Conservation (phyloP, 2,888 invertebrate genomes). For the Aricia artaxerxes region DNA sequence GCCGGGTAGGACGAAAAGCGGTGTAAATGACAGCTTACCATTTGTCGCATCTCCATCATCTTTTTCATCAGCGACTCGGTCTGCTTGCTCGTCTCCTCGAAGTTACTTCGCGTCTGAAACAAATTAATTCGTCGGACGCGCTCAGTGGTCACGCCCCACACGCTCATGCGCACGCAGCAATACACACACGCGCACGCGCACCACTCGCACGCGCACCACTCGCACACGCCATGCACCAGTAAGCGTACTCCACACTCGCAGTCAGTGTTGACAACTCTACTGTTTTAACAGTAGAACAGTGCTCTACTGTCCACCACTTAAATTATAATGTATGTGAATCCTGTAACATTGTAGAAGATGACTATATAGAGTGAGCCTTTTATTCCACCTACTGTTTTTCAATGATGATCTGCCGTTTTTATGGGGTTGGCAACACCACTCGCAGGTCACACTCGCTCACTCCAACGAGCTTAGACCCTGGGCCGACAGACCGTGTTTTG, state of each 20-base stretch:
- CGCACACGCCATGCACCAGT: constrained; percentile 37
- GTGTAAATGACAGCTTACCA: constrained; percentile 77
- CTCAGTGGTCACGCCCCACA: constrained; percentile 37
- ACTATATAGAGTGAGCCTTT: no score
- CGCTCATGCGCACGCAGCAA: not conserved
- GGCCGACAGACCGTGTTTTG: not conserved
- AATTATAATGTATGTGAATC: no score
- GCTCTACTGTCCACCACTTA: no score
- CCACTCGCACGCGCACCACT: constrained; percentile 33
- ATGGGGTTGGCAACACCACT: no score
- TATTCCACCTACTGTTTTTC: no score
- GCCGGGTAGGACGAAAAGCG: not conserved
- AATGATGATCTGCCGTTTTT: no score
- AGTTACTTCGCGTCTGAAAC: constrained; percentile 93
- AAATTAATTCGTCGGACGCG: constrained; percentile 39
- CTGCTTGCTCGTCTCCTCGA: constrained; percentile 94
- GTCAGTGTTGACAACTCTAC: no score
- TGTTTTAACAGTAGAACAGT: no score
- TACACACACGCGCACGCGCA: constrained; percentile 32
- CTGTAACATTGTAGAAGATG: no score
- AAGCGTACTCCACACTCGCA: constrained; percentile 35
- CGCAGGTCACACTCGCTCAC: constrained; percentile 34
- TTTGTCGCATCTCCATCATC: constrained; percentile 96
- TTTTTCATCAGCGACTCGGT: constrained; percentile 96
- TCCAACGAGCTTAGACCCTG: not conserved